Percentiles rank a stretch among this genome's conserved stretches.
Conservation (phyloP, 2,888 invertebrate genomes). For the Rapana venosa region DNA sequence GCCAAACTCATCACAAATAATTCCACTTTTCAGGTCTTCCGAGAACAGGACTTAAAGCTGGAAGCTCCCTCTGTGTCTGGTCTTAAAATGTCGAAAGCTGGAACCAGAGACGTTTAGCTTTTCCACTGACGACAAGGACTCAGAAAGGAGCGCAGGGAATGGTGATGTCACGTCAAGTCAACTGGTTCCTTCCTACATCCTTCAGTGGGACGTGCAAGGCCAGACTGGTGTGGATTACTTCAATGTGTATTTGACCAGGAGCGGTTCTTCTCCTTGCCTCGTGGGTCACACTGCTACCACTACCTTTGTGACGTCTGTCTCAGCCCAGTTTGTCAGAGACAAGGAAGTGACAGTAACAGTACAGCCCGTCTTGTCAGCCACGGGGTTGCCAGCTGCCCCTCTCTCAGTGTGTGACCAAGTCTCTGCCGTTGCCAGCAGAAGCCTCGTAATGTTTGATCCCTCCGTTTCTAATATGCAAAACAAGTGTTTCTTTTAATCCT, state of each 20-base stretch:
- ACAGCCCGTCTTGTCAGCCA: conserved; percentile 38
- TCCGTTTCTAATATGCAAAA: no score
- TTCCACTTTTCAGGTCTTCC: conserved; percentile 31
- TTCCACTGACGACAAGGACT: neutral
- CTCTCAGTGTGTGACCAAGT: conserved; percentile 7
- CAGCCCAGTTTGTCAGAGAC: neutral
- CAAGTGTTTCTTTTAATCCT: no score
- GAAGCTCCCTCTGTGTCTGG: conserved; percentile 14
- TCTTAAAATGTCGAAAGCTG: conserved; percentile 11
- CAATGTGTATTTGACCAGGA: conserved; percentile 53
- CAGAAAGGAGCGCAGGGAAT: neutral
- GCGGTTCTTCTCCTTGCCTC: conserved; percentile 43
- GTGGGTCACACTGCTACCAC: conserved; percentile 34
- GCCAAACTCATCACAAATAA: neutral
- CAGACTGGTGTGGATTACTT: conserved; percentile 52
- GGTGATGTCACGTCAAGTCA: neutral
- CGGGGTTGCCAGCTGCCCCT: conserved; percentile 7
- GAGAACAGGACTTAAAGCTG: conserved; percentile 34
- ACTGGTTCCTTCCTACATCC: conserved; percentile 45
- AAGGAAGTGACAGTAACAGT: conserved; percentile 11
- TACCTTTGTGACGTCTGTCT: conserved; percentile 5
- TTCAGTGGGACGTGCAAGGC: conserved; percentile 51
- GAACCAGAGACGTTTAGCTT: neutral
- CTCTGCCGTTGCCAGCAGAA: conserved; percentile 12
- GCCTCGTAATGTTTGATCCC: neutral